Conservation (phyloP, 1,140 invertebrate species). For the Aphelinus certus region DNA sequence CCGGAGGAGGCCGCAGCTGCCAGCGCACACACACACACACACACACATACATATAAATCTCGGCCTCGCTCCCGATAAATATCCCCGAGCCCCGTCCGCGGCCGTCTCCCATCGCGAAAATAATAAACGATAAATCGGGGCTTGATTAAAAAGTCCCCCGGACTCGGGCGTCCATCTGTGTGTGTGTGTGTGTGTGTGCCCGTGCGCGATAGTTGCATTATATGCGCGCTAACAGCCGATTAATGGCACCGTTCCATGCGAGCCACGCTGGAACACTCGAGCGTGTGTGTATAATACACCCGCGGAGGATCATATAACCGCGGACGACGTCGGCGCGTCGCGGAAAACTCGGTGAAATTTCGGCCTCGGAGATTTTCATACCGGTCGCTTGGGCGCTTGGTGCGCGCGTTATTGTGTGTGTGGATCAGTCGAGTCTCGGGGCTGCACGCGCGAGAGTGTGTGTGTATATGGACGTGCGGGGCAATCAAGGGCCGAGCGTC, state of each 20-base stretch:
- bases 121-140: slow-evolving; percentile 37
- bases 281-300: too few relatives aligned
- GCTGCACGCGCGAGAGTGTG: too few relatives aligned
- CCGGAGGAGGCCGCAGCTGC: not conserved
- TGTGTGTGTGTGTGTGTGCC: not conserved
- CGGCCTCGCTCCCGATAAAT: slow-evolving; percentile 23
- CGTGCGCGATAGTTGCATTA: slow-evolving; percentile 31
- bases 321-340: too few relatives aligned
- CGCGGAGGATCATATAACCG: slow-evolving; percentile 21
- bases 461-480: slow-evolving; percentile 48
- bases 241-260: slow-evolving; percentile 58
- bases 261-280: slow-evolving; percentile 35
- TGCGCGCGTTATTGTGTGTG: too few relatives aligned
- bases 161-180: not conserved
- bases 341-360: too few relatives aligned
- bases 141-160: slow-evolving; percentile 25
- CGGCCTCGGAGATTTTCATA: too few relatives aligned
- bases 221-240: slow-evolving; percentile 44
- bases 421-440: too few relatives aligned
- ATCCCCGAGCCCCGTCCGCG: slow-evolving; percentile 13
- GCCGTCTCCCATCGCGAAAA: slow-evolving; percentile 24
- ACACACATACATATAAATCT: slow-evolving; percentile 13
- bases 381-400: too few relatives aligned
- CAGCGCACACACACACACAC: not conserved
- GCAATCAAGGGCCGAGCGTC: slow-evolving; percentile 46